Percentiles rank a stretch among this genome's conserved stretches.
Conservation (phyloP, 2,797 vertebrate species). For the Scyliorhinus canicula region DNA sequence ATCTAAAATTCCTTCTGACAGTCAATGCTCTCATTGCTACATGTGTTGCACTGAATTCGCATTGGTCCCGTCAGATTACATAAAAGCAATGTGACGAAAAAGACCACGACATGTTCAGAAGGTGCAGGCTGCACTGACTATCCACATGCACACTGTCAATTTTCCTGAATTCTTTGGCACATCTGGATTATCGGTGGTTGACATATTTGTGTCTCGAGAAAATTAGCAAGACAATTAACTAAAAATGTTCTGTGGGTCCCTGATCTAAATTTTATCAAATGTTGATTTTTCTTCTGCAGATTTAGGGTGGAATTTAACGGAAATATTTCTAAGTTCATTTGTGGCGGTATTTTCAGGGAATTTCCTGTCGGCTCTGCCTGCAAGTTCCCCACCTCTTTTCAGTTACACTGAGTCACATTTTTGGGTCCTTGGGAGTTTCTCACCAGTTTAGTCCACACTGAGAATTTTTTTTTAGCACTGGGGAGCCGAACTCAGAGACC, state of each 20-base stretch:
- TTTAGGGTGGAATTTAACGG: too few species aligned
- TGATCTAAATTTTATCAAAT: background rate
- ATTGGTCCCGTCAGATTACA: slow-evolving; percentile 45
- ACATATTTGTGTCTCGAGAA: background rate
- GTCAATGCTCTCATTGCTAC: slow-evolving; percentile 39
- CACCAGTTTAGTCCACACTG: too few species aligned
- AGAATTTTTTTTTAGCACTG: too few species aligned
- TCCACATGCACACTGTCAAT: background rate
- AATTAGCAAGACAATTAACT: background rate
- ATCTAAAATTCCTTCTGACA: slow-evolving; percentile 47
- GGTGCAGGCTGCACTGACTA: background rate
- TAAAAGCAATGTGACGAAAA: background rate
- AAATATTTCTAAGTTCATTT: too few species aligned
- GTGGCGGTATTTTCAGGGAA: too few species aligned
- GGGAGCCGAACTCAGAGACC: too few species aligned
- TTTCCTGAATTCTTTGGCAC: background rate
- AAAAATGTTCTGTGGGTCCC: background rate
- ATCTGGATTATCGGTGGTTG: background rate
- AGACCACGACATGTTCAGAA: background rate
- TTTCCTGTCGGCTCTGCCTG: too few species aligned
- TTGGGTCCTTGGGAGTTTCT: too few species aligned
- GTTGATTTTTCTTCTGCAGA: background rate
- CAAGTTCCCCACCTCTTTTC: too few species aligned
- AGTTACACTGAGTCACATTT: too few species aligned
- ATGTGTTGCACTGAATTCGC: slow-evolving; percentile 50